Evolutionary conservation across 1,140 invertebrate genomes (phyloP).

Genomic region (Neodiprion fabricii): DNA sequence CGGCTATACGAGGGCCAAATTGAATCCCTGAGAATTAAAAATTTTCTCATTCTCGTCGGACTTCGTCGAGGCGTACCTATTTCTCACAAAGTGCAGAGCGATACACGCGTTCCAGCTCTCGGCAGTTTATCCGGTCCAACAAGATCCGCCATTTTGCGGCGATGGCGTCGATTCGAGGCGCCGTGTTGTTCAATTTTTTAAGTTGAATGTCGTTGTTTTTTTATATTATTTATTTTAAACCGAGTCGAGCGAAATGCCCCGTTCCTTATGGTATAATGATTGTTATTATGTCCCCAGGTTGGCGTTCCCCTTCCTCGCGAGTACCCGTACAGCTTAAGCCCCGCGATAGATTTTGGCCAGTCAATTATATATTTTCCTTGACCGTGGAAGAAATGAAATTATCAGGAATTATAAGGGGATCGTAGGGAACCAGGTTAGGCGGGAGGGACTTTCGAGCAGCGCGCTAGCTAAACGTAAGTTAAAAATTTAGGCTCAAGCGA

Average conservation of each 20-base stretch:
- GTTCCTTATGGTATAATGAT: not conserved
- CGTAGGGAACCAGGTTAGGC: not conserved
- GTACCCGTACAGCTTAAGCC: not conserved
- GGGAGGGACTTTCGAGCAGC: not conserved
- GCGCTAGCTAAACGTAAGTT: not conserved
- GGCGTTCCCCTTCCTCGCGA: not conserved
- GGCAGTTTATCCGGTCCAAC: not conserved
- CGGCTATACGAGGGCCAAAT: too few species aligned
- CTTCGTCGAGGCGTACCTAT: too few species aligned
- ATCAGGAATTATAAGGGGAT: slow-evolving; percentile 7
- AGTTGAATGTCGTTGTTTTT: not conserved
- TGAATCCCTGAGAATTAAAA: too few species aligned
- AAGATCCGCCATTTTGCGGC: not conserved
- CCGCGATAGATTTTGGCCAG: slow-evolving; percentile 1
- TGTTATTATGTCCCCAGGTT: not conserved
- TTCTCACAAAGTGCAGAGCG: too few species aligned
- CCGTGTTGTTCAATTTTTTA: not conserved
- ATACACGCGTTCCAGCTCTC: not conserved
- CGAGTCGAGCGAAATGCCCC: not conserved
- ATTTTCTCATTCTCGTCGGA: too few species aligned
- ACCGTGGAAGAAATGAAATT: slow-evolving; percentile 7
- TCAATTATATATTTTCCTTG: slow-evolving; percentile 1
- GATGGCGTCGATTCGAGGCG: not conserved
- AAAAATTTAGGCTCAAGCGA: not conserved
- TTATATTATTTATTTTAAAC: not conserved